These are phyloP conservation scores for Pseudomyrmex cubaensis DNA, from an alignment of 1,140 invertebrate species.

Conservation along the genomic window DNA sequence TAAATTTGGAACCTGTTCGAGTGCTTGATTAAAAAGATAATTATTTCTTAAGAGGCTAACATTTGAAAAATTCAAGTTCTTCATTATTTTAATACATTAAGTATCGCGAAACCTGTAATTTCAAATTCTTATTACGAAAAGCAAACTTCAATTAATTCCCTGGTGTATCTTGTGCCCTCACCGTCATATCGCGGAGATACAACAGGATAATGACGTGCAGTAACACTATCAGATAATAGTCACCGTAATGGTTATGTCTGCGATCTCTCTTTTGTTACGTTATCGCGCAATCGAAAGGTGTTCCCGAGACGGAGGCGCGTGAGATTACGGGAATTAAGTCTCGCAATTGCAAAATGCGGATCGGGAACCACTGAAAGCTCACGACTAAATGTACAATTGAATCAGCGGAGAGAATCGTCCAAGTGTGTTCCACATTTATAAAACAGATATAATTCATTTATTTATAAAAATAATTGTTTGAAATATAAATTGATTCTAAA, in stretches of 20 bases:
- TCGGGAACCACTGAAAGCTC: background rate
- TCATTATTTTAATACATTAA: no score
- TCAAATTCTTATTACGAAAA: background rate
- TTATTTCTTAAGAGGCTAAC: no score
- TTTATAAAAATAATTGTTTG: background rate
- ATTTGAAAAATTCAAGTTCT: no score
- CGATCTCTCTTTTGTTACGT: slow-evolving; percentile 36
- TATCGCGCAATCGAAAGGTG: slow-evolving; percentile 44
- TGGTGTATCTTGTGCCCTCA: background rate
- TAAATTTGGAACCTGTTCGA: no score
- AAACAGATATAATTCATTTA: no score
- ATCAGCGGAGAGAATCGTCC: no score
- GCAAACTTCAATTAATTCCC: background rate
- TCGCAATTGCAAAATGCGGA: slow-evolving; percentile 15
- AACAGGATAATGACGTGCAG: slow-evolving; percentile 26
- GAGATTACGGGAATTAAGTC: slow-evolving; percentile 34
- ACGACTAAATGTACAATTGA: background rate
- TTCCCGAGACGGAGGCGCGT: background rate
- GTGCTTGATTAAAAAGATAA: no score
- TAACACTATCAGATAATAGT: slow-evolving; percentile 40
- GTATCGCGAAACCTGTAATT: no score
- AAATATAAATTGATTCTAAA: background rate
- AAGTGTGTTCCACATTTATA: background rate
- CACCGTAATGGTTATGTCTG: slow-evolving; percentile 22
- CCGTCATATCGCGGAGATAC: background rate